Base-by-base conservation (phyloP, 2,113 vertebrate genomes). In the Varanus komodoensis region DNA sequence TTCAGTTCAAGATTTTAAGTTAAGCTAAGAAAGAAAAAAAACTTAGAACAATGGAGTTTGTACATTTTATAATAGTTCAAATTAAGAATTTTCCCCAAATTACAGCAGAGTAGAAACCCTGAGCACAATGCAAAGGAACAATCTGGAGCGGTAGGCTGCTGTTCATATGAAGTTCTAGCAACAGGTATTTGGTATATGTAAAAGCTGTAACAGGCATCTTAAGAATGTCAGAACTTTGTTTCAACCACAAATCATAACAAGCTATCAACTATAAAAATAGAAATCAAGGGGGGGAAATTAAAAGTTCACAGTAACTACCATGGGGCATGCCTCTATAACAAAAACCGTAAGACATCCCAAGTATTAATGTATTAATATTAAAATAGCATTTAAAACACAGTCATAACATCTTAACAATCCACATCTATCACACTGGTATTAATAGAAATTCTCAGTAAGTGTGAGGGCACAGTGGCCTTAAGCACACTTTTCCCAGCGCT, bases 21-120 rank as follows among this genome's bases (percentile, higher is more conserved):
- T 32, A 14, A 4, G 82, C 23, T 32, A 29, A 85, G 68, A 25
- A 71, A 15, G 34, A 50, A 52, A 73, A 14, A 17, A 6, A 44
- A 44, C 38, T 44, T 32, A 21, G 14, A 73, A 32, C 29, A 73
- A 73, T 52, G 32, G 21, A 71, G 8, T 17, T 50, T 50, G 34
- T 38, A 32, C 29, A 84, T 32, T 14, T 48, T 50, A 34, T 15
- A 84, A 27, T 68, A 84, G 79, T 57, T 17, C 38, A 68, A 67
- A 82, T 92, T 11, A 89, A 75, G 81, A 17, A 87, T 82, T 87
- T n/a, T 12, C 19, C 29, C 25, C 19, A 23, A 61, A 61, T 38
- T 50, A 82, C 54, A 73, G 48, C 32, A 17, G 73, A 38, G 81
- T 50, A 79, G 92, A 94, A 78, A 69, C 68, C 95, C 89, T 74